These are phyloP conservation scores for Dicaeum eximium DNA, from an alignment of 2,113 vertebrate genomes.

Conservation along the genomic window DNA sequence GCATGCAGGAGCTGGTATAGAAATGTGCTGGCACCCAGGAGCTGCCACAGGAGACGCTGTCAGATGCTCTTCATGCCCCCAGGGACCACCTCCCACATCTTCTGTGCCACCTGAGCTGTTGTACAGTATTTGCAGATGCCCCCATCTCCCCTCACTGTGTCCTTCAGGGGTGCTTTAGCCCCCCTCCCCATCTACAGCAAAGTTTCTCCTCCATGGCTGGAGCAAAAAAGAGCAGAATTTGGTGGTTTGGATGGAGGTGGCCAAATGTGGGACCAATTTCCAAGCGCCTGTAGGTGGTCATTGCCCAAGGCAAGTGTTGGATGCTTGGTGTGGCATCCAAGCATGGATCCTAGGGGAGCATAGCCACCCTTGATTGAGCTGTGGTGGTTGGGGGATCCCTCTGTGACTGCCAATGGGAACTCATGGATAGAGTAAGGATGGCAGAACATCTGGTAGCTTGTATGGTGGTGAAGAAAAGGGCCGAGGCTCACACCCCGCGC, in stretches of 20 bases:
- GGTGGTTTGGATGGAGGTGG: background rate
- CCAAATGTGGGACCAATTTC: background rate
- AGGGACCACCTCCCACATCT: background rate
- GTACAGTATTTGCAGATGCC: background rate
- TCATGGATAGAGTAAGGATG: background rate
- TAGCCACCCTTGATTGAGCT: background rate
- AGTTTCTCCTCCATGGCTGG: rapidly evolving
- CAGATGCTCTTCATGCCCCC: background rate
- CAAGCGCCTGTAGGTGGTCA: background rate
- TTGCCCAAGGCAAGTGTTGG: background rate
- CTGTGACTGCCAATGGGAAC: background rate
- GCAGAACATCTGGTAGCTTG: background rate
- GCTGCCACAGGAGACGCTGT: background rate
- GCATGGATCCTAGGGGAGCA: no score
- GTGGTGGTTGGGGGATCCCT: no score
- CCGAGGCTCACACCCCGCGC: rapidly evolving
- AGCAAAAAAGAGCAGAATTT: background rate
- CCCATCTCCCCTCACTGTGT: background rate
- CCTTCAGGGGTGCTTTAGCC: background rate
- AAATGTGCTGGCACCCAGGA: background rate
- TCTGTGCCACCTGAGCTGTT: background rate
- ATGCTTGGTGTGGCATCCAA: background rate
- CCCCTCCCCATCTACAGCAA: background rate
- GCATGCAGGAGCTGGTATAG: background rate
- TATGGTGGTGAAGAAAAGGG: background rate